Evolutionary conservation across 2,888 invertebrate genomes (phyloP).

Genomic region (Cephus sareptanus): DNA sequence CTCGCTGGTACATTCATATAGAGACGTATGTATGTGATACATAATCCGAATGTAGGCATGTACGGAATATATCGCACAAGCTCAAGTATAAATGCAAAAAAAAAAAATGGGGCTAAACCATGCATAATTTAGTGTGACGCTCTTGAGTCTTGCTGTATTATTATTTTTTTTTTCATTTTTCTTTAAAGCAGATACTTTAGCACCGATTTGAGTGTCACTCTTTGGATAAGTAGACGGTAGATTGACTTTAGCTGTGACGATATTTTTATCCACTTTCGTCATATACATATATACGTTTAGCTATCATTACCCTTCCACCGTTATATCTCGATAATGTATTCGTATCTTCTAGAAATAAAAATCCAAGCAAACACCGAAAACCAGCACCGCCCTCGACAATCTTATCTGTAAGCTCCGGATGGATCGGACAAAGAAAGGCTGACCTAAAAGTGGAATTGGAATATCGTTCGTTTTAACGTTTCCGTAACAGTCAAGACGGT

Average conservation of each 20-base stretch:
- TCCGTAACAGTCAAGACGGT: not conserved
- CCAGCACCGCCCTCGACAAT: not conserved
- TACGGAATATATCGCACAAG: not conserved
- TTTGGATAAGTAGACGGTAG: not conserved
- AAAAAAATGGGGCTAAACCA: not conserved
- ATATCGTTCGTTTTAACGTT: not conserved
- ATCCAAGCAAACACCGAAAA: not conserved
- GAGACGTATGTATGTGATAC: not conserved
- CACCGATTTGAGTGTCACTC: not conserved
- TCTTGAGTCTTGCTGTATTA: not conserved
- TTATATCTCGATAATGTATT: too few species aligned
- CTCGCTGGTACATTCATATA: not conserved
- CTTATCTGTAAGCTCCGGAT: not conserved
- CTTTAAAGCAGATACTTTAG: not conserved
- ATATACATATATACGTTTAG: not conserved
- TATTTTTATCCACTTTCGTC: not conserved
- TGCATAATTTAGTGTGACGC: not conserved
- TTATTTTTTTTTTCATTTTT: not conserved
- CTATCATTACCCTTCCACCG: too few species aligned
- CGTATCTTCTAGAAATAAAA: not conserved
- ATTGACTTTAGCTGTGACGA: not conserved
- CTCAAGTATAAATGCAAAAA: not conserved
- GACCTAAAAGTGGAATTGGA: not conserved
- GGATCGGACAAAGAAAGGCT: not conserved
- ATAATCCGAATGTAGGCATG: not conserved